Evolutionary conservation across 2,797 vertebrate species (phyloP), one percentile per base, ranked within the genome.

Genomic region (Argentina silus): DNA sequence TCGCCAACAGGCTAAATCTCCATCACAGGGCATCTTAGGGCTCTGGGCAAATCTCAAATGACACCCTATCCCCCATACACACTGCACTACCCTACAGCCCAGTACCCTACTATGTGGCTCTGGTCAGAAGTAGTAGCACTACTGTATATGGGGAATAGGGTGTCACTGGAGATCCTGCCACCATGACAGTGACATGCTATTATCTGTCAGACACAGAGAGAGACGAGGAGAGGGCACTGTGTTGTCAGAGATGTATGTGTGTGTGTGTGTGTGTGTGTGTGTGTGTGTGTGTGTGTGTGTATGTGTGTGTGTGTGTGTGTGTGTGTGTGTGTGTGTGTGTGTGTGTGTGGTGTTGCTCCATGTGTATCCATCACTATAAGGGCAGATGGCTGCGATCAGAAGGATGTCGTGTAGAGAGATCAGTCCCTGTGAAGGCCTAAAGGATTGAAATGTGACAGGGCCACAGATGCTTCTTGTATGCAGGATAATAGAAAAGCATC

Each of bases 1-100:
- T 74, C 80, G 82, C 79, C 86, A 76, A 84, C 75, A 70, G 83
- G 83, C 69, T 84, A 81, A 87, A 88, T 80, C 63, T 70, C 79
- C 79, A 85, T 88, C 86, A 86, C 71, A 85, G 85, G 77, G 67
- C 15, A 67, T 80, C 87, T 85, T 73, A 74, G 76, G 81, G 78
- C 79, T 57, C 66, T 59, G 76, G 81, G 87, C 78, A 90, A 90
- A 91, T 89, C 84, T 87, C 83, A 57, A 74, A 84, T 89, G 90
- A 89, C 89, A 89, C 67, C 81, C 87, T 76, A 85, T 86, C 85
- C 83, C 80, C 50, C 7, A 17, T 55, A 79, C 70, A 79, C 27
- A 36, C 27, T 36, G 27, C 27, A 36, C 27, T 36, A 36, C 27
- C 27, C 27, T 36, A 36, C 1, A 36, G 27, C 27, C 27, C 27